Evolutionary conservation across 2,797 vertebrate genomes (phyloP).

Genomic region (Paedocypris micromegethes): DNA sequence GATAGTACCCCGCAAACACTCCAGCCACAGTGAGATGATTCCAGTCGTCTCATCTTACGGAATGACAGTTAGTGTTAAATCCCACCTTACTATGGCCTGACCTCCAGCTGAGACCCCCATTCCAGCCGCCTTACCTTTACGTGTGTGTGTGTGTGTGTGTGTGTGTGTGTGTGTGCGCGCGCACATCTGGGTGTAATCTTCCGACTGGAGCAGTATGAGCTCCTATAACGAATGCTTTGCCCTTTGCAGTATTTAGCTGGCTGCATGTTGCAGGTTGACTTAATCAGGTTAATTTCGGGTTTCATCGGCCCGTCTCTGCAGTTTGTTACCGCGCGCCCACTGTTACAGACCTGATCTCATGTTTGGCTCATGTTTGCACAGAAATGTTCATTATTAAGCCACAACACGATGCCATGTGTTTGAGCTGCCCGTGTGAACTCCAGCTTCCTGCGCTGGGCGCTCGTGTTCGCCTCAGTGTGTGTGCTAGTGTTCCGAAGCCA

Average conservation of each 20-base stretch:
- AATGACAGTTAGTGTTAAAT: slow-evolving; percentile 5
- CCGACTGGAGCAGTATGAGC: slow-evolving; percentile 37
- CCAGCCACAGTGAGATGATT: slow-evolving; percentile 5
- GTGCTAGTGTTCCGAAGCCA: too few relatives aligned
- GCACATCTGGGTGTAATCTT: slow-evolving; percentile 47
- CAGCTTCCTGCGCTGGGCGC: neutral
- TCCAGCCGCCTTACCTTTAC: slow-evolving; percentile 1
- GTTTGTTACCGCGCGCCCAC: slow-evolving; percentile 42
- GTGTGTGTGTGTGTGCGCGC: slow-evolving; percentile 22
- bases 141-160: slow-evolving; percentile 15
- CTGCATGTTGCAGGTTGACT: slow-evolving; percentile 39
- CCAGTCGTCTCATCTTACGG: slow-evolving; percentile 16
- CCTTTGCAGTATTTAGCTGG: slow-evolving; percentile 47
- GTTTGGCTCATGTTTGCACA: slow-evolving; percentile 24
- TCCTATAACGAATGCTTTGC: slow-evolving; percentile 43
- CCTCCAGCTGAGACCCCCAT: neutral
- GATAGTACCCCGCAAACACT: neutral
- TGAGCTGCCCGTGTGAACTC: slow-evolving; percentile 45
- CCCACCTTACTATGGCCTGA: neutral
- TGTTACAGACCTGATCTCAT: slow-evolving; percentile 29
- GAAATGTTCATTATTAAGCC: slow-evolving; percentile 42
- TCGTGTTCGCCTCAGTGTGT: neutral
- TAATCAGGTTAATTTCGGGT: slow-evolving; percentile 48
- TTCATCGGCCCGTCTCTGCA: slow-evolving; percentile 18
- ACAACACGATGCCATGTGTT: slow-evolving; percentile 49